A percentile compares a stretch with the other conserved stretches of the same genome.
These are phyloP conservation scores for Scaptomyza polygonia DNA, from an alignment of 2,888 invertebrate species.

Conservation along the genomic window DNA sequence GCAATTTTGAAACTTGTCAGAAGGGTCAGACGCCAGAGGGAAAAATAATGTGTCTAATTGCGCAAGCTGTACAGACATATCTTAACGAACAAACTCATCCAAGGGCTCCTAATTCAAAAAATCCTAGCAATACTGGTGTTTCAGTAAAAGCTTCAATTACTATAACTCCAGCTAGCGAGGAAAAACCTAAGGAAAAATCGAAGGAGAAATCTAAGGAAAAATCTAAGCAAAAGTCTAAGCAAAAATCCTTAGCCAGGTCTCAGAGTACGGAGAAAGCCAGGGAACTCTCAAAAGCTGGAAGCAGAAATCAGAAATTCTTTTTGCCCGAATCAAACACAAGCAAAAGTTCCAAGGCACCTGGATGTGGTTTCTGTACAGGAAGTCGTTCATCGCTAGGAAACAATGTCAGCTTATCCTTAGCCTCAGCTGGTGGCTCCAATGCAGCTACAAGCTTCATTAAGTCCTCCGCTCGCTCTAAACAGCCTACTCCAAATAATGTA, in stretches of 20 bases:
- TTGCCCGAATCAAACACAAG: neutral
- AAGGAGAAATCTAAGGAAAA: neutral
- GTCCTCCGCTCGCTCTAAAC: neutral
- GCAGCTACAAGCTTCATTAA: neutral
- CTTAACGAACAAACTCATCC: neutral
- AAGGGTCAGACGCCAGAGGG: no score
- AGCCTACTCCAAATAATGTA: neutral
- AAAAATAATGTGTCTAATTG: slow-evolving; percentile 36
- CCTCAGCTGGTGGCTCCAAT: no score
- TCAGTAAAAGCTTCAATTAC: no score
- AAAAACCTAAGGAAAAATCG: neutral
- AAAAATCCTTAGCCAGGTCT: no score
- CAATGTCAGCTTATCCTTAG: no score
- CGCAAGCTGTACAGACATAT: slow-evolving; percentile 48
- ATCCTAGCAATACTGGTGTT: no score
- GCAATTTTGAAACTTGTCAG: slow-evolving; percentile 33
- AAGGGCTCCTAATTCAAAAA: neutral
- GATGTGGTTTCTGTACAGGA: neutral
- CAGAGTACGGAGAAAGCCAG: neutral
- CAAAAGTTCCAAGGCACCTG: neutral
- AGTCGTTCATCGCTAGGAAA: neutral
- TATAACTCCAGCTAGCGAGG: neutral
- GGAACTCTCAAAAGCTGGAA: neutral
- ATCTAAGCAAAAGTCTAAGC: no score
- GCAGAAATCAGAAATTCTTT: slow-evolving; percentile 2